Evolutionary conservation across 2,113 vertebrate genomes (phyloP), one percentile per base, ranked within the genome.

Genomic region (Sturnira hondurensis): DNA sequence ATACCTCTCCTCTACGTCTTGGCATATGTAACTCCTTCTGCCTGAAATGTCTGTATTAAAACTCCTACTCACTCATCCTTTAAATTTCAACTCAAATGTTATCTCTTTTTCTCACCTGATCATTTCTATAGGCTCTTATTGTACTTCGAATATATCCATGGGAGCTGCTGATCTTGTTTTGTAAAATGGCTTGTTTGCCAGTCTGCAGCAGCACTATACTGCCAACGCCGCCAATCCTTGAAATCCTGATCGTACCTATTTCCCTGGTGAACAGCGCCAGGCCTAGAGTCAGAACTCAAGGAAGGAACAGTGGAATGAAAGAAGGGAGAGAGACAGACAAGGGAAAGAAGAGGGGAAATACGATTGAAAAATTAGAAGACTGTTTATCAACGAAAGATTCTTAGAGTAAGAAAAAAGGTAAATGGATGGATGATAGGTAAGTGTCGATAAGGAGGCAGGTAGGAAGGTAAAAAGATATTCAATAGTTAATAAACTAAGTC

Each of bases 1-100:
- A 90, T 17, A 36, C 19, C 33, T 86, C 67, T 67, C 38, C 81
- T 31, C 54, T 56, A 0, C 68, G 16, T n/a, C 58, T 71, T 65
- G 31, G 61, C 38, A 76, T 43, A 84, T 87, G 41, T 68, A 92
- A 89, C 50, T 90, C 70, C 31, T 26, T 94, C 50, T 71, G 45
- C 28, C 82, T 91, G 73, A 89, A 65, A 89, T 80, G 33, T 74
- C 95, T 91, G 20, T 74, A 68, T 63, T n/a, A 95, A 91, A 91
- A 95, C 68, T 89, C 76, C 77, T 89, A 89, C 73, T 90, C 70
- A 76, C 45, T 86, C 78, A 74, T 83, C 38, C 78, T 91, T 94
- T 82, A 80, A 52, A 93, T 91, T 95, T 41, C 36, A 56, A 47
- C n/a, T 91, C 78, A 63, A 70, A 67, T 52, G 24, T 56, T 91